Base-by-base conservation (phyloP, 2,797 vertebrate genomes). In the Cyclura pinguis region DNA sequence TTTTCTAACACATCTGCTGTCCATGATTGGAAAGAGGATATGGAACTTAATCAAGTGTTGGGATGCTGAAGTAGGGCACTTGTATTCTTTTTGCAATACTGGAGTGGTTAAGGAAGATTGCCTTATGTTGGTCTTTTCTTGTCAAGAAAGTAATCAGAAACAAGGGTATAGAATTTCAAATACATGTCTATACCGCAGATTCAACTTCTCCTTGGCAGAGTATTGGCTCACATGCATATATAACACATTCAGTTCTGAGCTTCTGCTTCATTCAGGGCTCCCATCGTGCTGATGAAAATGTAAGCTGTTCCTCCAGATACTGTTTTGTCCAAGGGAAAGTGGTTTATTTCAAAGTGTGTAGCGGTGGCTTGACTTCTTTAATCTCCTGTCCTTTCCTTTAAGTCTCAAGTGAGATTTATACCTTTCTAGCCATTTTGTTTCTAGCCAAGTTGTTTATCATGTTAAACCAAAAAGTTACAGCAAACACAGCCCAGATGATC, bases 341-440 rank as follows among this genome's bases (percentile, higher is more conserved):
- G 57, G 29, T 78, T 89, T 88, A 18, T 82, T 78, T 29, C 80
- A 89, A 78, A 73, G 73, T 20, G 64, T 67, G 29, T 50, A 84
- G 8, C 12, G 18, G 47, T 77, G 29, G 9, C 73, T 78, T 84
- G 57, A 42, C 47, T 84, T n/a, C 42, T 74, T 84, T 84, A 72
- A 76, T 84, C 29, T 89, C 47, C 14, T 35, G 13, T 76, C 29
- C 52, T 76, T 84, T 18, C 18, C 10, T 47, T 86, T 59, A 29
- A 29, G 59, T 42, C 52, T 42, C 7, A 55, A 38, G 20, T 8
- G 50, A 35, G 50, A 89, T 32, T 20, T 74, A 47, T 42, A 38
- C 72, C 6, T 76, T 74, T 47, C 69, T 83, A 73, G 35, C 50
- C 50, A 38, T 62, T 42, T 42, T 42, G 42, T 42, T 42, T 42